Evolutionary conservation across 2,113 vertebrate genomes (phyloP).

Genomic region (Eonycteris spelaea): DNA sequence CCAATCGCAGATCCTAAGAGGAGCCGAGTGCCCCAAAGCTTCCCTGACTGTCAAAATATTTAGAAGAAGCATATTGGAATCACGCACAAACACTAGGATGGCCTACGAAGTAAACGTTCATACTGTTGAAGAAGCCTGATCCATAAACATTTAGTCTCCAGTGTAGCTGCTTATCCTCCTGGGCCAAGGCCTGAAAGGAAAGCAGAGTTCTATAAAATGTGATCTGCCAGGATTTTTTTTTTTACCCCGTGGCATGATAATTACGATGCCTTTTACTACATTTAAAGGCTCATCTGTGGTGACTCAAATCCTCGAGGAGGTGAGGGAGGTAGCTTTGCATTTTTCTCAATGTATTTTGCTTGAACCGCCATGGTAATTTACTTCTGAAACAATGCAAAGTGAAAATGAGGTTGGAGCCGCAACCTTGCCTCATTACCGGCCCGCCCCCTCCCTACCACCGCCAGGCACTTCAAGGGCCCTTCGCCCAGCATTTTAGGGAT

Average conservation of each 20-base stretch:
- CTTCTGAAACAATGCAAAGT: constrained; percentile 11
- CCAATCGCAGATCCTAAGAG: background rate
- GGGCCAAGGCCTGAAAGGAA: constrained; percentile 14
- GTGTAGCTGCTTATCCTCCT: constrained; percentile 17
- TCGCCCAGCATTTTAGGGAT: constrained; percentile 61
- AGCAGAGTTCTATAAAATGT: constrained; percentile 61
- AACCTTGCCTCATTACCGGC: background rate
- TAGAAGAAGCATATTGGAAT: constrained; percentile 61
- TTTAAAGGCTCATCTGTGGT: constrained; percentile 50
- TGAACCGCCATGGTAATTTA: background rate
- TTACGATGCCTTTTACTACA: constrained; percentile 48
- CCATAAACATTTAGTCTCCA: constrained; percentile 68
- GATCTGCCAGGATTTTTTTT: constrained; percentile 64
- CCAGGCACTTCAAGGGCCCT: constrained; percentile 40
- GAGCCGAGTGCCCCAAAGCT: background rate
- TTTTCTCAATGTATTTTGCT: constrained; percentile 43
- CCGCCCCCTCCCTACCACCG: constrained; percentile 29
- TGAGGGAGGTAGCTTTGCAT: background rate
- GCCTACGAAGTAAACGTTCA: constrained; percentile 52
- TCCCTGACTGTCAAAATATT: constrained; percentile 71
- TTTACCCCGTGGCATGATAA: constrained; percentile 55
- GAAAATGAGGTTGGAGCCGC: background rate
- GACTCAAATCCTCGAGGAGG: constrained; percentile 36
- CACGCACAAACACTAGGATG: constrained; percentile 26
- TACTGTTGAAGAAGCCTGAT: constrained; percentile 2